Base-by-base conservation (phyloP, 2,797 vertebrate species). In the Rhincodon typus region DNA sequence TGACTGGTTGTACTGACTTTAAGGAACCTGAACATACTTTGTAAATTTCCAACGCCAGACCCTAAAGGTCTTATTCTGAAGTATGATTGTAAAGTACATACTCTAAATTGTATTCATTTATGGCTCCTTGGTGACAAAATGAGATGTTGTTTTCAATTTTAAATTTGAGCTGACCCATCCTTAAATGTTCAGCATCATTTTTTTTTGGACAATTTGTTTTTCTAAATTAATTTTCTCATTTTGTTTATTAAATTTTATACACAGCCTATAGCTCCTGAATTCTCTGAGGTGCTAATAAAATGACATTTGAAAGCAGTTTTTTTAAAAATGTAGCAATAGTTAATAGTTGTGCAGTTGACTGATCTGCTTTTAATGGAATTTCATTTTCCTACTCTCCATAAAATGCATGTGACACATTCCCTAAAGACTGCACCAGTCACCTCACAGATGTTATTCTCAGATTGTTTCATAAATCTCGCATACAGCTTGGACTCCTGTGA, bases 391-490 rank as follows among this genome's bases (percentile, higher is more conserved):
- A 95, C 70, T 95, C 42, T 34, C 69, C 94, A 95, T 74, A n/a
- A 94, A n/a, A 17, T 50, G 34, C 70, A 53, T 77, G 25, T 74
- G 94, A 95, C 70, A 77, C 69, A 74, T 34, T 77, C 94, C 94
- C 94, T 34, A 95, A 77, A 95, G 94, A 57, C 53, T 74, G 27
- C 42, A 95, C 94, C 69, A 95, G 30, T 95, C 94, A 77, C 70
- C 46, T 95, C 72, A 50, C 94, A 74, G 94, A 77, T 77, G 67
- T 77, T 95, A 50, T 53, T 95, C 53, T 95, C 42, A 95, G 94
- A 57, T 95, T 95, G 94, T 74, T 95, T 74, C 70, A 77, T 95
- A 74, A 95, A 57, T 95, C 70, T 95, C 8, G 46, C 94, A 13
- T 30, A 77, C 7, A 53, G 38, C 70, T 95, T 57, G 27, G 72